Evolutionary conservation across 2,113 vertebrate species (phyloP).

Genomic region (Gasterosteus nipponicus): DNA sequence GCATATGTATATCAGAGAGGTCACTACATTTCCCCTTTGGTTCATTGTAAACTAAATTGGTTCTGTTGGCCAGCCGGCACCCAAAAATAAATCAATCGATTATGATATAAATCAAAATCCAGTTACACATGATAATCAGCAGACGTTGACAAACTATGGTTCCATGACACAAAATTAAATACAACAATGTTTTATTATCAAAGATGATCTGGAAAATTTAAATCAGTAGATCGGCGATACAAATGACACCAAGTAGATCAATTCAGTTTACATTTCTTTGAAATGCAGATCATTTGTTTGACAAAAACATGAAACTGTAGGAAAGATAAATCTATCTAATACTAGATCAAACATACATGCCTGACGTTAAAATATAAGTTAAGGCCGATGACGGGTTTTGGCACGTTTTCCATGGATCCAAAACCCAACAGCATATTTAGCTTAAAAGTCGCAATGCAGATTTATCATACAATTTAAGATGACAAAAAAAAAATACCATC

Average conservation of each 20-base stretch:
- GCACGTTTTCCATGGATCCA: slow-evolving; percentile 6
- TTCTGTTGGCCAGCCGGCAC: neutral
- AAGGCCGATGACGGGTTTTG: slow-evolving; percentile 20
- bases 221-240: slow-evolving; percentile 29
- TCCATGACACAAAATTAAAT: slow-evolving; percentile 9
- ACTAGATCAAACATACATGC: slow-evolving; percentile 14
- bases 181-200: neutral
- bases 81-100: neutral
- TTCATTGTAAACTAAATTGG: neutral
- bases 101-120: neutral
- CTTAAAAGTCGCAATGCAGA: neutral
- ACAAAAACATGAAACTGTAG: slow-evolving; percentile 28
- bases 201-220: neutral
- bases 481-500: neutral
- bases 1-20: neutral
- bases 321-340: slow-evolving; percentile 4
- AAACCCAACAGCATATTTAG: neutral
- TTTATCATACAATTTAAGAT: slow-evolving; percentile 2
- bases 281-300: slow-evolving; percentile 31
- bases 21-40: neutral
- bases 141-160: neutral
- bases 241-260: slow-evolving; percentile 10
- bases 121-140: neutral
- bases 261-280: slow-evolving; percentile 3
- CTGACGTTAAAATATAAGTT: slow-evolving; percentile 5